Base-by-base conservation (phyloP, 2,888 invertebrate genomes). In the Ectobius pallidus region DNA sequence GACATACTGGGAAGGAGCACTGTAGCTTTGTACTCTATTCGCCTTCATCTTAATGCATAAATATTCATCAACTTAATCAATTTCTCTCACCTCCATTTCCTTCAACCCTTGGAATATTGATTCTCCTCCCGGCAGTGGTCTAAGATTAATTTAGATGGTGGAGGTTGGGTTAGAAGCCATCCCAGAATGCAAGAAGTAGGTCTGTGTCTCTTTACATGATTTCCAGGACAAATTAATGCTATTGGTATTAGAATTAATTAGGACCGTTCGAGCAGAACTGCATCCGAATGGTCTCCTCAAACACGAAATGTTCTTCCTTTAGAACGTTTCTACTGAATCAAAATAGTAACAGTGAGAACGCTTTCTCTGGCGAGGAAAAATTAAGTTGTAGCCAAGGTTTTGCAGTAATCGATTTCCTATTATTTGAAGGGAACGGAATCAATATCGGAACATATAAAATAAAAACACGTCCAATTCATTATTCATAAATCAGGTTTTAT, bases 21-120 rank as follows among this genome's bases (percentile, higher is more conserved):
- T 46, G n/a, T 22, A 65, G 30, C 46, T 25, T 11, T 46, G n/a
- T 27, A n/a, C 3, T 3, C 4, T 18, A 20, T 14, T 25, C 25
- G 49, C n/a, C 25, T 52, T 30, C 42, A 39, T 49, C 70, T 44
- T 34, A 67, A 42, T 63, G 32, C 58, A 73, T 71, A 63, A 58
- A 73, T 73, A 73, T 73, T 71, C 73, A 73, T 67, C 44, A 61
- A 46, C 27, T 58, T 73, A 67, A 73, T 73, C 73, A 73, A 71
- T 73, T 73, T 71, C 67, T 39, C 42, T 30, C 52, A 44, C 52
- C 69, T 49, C 67, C 27, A 25, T 39, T 69, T 32, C 61, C 44
- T 42, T 55, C 32, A 44, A 7, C 30, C 61, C 61, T 46, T 46
- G 30, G 42, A 58, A 61, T 61, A 58, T 70, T 69, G 42, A 61